Conservation (phyloP, 2,113 vertebrate genomes). For the Rhinolophus ferrumequinum region DNA sequence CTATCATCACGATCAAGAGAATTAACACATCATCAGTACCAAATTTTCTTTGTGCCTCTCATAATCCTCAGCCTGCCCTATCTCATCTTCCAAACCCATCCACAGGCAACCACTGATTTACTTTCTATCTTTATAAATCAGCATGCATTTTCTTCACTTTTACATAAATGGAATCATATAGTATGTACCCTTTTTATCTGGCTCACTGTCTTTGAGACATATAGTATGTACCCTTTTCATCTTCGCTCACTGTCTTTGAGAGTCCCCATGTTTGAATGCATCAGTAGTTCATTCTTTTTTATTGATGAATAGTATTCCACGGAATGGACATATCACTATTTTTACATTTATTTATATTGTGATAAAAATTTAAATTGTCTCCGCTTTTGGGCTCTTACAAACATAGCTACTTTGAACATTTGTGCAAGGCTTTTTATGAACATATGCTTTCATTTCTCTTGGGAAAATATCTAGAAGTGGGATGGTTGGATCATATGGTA, state of each 20-base stretch:
- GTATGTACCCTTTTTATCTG: background rate
- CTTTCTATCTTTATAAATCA: background rate
- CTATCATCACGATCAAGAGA: background rate
- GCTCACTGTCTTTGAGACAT: background rate
- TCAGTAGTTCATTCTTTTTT: background rate
- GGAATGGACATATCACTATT: background rate
- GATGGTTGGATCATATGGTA: background rate
- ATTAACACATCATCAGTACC: background rate
- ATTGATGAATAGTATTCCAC: background rate
- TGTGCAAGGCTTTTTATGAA: background rate
- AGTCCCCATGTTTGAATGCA: background rate
- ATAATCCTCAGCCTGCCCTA: background rate
- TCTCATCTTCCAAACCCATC: background rate
- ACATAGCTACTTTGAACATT: background rate
- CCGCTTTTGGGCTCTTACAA: background rate
- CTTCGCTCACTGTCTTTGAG: background rate
- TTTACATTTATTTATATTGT: slow-evolving; percentile 40
- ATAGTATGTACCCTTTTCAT: background rate
- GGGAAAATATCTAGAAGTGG: background rate
- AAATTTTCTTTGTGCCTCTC: background rate
- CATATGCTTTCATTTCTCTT: background rate
- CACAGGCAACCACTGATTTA: background rate
- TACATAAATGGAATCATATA: background rate
- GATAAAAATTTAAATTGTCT: background rate
- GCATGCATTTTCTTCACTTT: background rate